phyloP scores from a whole-genome alignment of 2,113 vertebrate genomes.

The Anoplopoma fimbria region DNA sequence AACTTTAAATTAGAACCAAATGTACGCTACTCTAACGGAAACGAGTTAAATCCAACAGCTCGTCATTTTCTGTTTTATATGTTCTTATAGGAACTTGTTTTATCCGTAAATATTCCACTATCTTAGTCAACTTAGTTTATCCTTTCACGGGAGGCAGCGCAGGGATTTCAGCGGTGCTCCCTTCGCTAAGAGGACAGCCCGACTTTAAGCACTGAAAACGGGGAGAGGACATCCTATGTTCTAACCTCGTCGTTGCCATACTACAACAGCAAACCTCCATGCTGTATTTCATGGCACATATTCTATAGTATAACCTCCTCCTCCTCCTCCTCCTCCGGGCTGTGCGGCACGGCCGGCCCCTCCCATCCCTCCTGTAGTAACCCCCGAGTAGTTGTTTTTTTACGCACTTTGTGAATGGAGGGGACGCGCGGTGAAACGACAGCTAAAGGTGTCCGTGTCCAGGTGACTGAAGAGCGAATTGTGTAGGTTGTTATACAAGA shows the following conservation, averaged over 20 bases:
- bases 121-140: not conserved
- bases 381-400: constrained; percentile 74
- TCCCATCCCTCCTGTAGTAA: constrained; percentile 74
- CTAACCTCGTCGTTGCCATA: not conserved
- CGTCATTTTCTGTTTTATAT: not conserved
- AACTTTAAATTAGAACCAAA: constrained; percentile 4
- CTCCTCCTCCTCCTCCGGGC: constrained; percentile 26
- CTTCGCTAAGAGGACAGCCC: not conserved
- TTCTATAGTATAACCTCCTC: constrained; percentile 36
- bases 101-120: not conserved
- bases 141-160: not conserved
- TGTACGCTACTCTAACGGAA: not conserved
- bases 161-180: not conserved
- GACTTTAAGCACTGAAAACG: not conserved
- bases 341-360: constrained; percentile 56
- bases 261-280: not conserved
- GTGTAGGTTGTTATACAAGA: not conserved
- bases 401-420: constrained; percentile 82
- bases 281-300: constrained; percentile 43
- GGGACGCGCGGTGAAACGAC: not conserved
- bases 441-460: too few relatives aligned
- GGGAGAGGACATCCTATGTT: not conserved
- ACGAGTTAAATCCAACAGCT: not conserved
- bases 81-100: not conserved
- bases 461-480: not conserved